Conservation (phyloP, 2,113 vertebrate species). For the Monarcha castaneiventris region DNA sequence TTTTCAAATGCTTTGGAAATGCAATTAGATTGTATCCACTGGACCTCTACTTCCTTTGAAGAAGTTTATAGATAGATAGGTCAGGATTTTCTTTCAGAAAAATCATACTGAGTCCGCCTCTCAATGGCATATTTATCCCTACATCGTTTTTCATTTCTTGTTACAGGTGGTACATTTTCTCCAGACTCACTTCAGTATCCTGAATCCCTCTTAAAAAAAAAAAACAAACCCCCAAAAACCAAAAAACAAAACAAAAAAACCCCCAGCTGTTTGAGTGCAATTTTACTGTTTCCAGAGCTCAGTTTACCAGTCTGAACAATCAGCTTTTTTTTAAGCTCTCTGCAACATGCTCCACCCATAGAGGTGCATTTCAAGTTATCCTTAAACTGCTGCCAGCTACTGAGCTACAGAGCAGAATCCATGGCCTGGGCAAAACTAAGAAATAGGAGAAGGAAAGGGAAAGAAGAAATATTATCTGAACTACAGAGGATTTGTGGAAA, state of each 20-base stretch:
- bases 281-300: background rate
- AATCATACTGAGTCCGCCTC: background rate
- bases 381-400: background rate
- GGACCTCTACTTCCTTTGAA: background rate
- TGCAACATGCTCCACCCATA: background rate
- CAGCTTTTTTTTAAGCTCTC: background rate
- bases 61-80: background rate
- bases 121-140: background rate
- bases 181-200: background rate
- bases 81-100: background rate
- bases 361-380: background rate
- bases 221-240: background rate
- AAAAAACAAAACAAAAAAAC: background rate
- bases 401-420: background rate
- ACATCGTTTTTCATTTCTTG: background rate
- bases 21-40: background rate
- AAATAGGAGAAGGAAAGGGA: background rate
- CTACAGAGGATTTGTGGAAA: background rate
- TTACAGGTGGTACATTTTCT: background rate
- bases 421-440: background rate
- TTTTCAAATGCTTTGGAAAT: background rate
- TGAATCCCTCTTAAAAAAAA: background rate
- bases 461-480: background rate
- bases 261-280: background rate
- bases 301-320: background rate